These are phyloP conservation scores for Lasioglossum albipes DNA, from an alignment of 1,140 invertebrate genomes.

Conservation along the genomic window DNA sequence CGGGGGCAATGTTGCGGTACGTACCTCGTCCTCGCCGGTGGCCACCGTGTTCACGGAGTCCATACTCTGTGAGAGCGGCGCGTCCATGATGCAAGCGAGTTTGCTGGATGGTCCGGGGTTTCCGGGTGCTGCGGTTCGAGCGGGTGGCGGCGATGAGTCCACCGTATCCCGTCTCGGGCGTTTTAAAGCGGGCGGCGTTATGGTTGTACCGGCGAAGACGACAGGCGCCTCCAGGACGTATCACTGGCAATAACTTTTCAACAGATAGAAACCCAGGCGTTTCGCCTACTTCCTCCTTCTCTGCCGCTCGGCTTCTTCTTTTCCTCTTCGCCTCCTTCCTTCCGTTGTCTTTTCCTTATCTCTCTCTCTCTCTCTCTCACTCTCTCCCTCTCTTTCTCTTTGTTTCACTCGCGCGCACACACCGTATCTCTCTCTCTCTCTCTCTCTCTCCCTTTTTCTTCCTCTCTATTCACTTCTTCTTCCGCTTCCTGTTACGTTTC, in stretches of 20 bases:
- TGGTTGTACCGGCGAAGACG: constrained; percentile 79
- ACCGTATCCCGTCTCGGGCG: constrained; percentile 82
- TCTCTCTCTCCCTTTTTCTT: constrained; percentile 20
- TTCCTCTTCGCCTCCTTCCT: constrained; percentile 13
- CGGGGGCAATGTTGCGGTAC: constrained; percentile 65
- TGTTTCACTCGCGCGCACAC: neutral
- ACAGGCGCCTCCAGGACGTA: constrained; percentile 79
- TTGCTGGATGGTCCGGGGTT: constrained; percentile 76
- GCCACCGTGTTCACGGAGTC: constrained; percentile 93
- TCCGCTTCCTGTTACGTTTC: constrained; percentile 60
- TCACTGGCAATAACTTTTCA: constrained; percentile 71
- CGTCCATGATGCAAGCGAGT: constrained; percentile 81
- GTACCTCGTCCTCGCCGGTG: constrained; percentile 94
- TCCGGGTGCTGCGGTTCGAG: constrained; percentile 73
- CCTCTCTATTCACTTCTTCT: constrained; percentile 55
- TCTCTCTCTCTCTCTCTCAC: constrained; percentile 18
- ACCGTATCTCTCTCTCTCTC: neutral
- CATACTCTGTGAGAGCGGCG: constrained; percentile 90
- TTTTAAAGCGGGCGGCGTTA: constrained; percentile 81
- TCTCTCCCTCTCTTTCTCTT: constrained; percentile 5
- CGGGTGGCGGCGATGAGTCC: constrained; percentile 79
- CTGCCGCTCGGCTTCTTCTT: constrained; percentile 34
- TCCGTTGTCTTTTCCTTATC: constrained; percentile 18
- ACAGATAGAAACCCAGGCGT: constrained; percentile 60
- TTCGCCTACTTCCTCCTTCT: constrained; percentile 62